Percentiles rank a stretch among this genome's conserved stretches.
Conservation (phyloP, 2,797 vertebrate genomes). For the Lepilemur ruficaudatus region DNA sequence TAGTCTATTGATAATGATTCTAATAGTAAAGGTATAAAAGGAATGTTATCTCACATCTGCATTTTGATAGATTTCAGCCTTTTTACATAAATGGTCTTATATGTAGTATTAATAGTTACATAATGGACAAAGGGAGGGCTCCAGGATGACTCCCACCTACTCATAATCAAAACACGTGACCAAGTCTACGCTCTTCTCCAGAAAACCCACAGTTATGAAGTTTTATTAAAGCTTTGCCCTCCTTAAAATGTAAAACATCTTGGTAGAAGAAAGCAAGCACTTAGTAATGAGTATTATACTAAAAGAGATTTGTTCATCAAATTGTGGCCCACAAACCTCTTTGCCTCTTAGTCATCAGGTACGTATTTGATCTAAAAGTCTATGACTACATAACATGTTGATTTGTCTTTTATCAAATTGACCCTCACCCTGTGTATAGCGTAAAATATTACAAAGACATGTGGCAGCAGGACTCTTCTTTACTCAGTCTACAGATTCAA, state of each 20-base stretch:
- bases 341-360: background rate
- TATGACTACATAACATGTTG: background rate
- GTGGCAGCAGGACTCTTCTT: no score
- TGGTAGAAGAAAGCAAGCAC: background rate
- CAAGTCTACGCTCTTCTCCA: background rate
- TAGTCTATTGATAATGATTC: background rate
- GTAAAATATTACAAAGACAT: background rate
- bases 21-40: background rate
- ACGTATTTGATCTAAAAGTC: background rate
- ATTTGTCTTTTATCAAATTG: background rate
- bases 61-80: background rate
- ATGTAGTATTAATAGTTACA: background rate
- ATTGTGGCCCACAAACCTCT: background rate
- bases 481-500: background rate
- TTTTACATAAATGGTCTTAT: background rate
- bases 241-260: background rate
- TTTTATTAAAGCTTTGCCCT: background rate
- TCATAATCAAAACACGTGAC: background rate
- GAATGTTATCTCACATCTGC: background rate
- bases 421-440: background rate
- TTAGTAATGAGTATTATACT: background rate
- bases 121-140: background rate
- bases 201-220: background rate
- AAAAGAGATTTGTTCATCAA: background rate
- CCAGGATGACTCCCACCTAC: background rate